Percentiles rank a stretch among this genome's conserved stretches.
phyloP scores from a whole-genome alignment of 2,888 invertebrate species.

The Pristionchus exspectatus region DNA sequence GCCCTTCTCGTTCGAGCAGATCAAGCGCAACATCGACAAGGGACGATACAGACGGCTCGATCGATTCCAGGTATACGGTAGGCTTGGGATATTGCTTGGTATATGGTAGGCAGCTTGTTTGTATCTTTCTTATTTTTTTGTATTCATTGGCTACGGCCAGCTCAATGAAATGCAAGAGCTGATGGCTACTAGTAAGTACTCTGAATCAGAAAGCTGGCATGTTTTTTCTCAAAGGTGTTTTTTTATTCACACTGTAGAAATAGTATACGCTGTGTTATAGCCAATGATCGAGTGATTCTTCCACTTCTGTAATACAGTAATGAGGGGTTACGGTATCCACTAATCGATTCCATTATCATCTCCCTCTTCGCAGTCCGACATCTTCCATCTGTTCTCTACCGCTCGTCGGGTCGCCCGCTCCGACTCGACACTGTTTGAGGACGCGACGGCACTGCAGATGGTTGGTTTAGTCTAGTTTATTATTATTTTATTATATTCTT shows the following conservation, averaged over 20 bases:
- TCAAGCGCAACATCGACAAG: slow-evolving; percentile 91
- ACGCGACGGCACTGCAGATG: slow-evolving; percentile 91
- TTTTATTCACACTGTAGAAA: too few relatives aligned
- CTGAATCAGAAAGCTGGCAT: background rate
- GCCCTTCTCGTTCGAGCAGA: slow-evolving; percentile 91
- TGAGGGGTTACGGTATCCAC: too few relatives aligned
- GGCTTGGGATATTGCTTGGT: too few relatives aligned
- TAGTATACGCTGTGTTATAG: too few relatives aligned
- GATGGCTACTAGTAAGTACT: background rate
- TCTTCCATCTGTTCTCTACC: slow-evolving; percentile 92
- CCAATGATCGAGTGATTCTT: background rate
- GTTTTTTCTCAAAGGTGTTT: background rate
- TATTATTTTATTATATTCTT: too few relatives aligned
- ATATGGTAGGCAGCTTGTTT: too few relatives aligned
- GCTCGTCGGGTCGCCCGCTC: slow-evolving; percentile 91
- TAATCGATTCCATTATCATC: too few relatives aligned
- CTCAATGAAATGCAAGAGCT: background rate
- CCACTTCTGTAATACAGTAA: too few relatives aligned
- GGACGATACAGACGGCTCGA: slow-evolving; percentile 93
- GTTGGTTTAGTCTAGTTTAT: background rate
- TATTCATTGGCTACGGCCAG: background rate
- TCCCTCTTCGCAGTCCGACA: slow-evolving; percentile 84
- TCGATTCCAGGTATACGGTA: slow-evolving; percentile 87
- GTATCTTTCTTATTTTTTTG: too few relatives aligned
- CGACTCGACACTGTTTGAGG: slow-evolving; percentile 93